Conservation (phyloP, 2,888 invertebrate species). For the Cryptus armator region DNA sequence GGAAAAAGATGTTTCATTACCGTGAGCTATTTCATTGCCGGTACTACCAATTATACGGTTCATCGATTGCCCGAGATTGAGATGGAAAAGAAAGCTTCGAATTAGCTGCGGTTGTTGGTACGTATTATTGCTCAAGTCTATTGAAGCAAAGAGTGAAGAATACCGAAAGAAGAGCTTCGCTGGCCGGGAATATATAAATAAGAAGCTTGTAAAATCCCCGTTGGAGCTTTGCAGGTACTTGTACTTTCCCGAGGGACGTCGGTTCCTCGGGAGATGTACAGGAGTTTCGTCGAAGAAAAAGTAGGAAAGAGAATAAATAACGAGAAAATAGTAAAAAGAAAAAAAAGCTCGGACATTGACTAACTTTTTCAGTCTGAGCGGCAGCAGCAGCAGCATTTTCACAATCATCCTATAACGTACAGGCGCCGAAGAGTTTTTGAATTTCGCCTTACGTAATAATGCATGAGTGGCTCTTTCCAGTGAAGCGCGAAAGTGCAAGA, state of each 20-base stretch:
- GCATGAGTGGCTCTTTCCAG: background rate
- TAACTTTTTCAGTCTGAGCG: background rate
- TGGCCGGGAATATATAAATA: background rate
- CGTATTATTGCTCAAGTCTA: background rate
- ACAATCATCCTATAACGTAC: slow-evolving; percentile 13
- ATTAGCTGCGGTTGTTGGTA: background rate
- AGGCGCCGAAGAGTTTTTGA: slow-evolving; percentile 5
- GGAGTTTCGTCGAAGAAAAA: background rate
- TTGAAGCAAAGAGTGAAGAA: background rate
- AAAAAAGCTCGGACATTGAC: slow-evolving; percentile 8
- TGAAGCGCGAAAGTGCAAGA: slow-evolving; percentile 2
- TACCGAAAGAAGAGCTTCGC: background rate
- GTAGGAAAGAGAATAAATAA: background rate
- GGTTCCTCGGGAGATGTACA: background rate
- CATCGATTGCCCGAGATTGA: background rate
- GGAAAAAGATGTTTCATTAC: background rate
- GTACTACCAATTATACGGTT: slow-evolving; percentile 10
- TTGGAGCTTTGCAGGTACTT: background rate
- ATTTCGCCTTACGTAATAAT: slow-evolving; percentile 37
- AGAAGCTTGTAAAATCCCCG: background rate
- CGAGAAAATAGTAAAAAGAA: background rate
- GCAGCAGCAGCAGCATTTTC: background rate
- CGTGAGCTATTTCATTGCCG: background rate
- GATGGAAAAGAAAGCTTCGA: background rate
- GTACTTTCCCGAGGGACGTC: background rate